A percentile compares a stretch with the other conserved stretches of the same genome.
phyloP scores from a whole-genome alignment of 2,113 vertebrate genomes.

The Bubalus kerabau region DNA sequence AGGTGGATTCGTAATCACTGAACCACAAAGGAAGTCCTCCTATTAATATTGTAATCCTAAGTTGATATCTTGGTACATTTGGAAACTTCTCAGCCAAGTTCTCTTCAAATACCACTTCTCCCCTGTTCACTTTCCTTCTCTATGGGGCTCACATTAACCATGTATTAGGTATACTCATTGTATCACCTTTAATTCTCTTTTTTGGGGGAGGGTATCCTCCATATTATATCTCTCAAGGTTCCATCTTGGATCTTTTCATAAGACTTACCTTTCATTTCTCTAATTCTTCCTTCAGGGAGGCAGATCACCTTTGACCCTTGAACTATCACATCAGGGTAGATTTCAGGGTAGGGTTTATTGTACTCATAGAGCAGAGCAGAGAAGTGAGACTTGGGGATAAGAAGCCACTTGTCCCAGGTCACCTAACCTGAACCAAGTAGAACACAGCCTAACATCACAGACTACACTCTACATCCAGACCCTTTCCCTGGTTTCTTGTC shows the following conservation, averaged over 20 bases:
- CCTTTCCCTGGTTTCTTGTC: neutral
- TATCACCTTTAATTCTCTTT: neutral
- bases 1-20: too few relatives aligned
- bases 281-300: neutral
- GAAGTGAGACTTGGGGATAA: neutral
- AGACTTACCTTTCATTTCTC: neutral
- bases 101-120: neutral
- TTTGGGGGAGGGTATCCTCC: neutral
- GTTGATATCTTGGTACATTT: neutral
- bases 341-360: neutral
- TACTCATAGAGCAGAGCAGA: neutral
- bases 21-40: too few relatives aligned
- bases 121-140: neutral
- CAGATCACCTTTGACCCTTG: neutral
- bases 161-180: neutral
- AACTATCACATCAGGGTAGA: neutral
- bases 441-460: neutral
- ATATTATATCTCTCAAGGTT: neutral
- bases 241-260: neutral
- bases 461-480: neutral
- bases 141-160: neutral
- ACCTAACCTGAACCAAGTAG: neutral
- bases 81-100: neutral
- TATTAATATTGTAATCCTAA: neutral
- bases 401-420: neutral